These are phyloP conservation scores for Cebus imitator DNA, from an alignment of 2,113 vertebrate genomes.

Conservation along the genomic window DNA sequence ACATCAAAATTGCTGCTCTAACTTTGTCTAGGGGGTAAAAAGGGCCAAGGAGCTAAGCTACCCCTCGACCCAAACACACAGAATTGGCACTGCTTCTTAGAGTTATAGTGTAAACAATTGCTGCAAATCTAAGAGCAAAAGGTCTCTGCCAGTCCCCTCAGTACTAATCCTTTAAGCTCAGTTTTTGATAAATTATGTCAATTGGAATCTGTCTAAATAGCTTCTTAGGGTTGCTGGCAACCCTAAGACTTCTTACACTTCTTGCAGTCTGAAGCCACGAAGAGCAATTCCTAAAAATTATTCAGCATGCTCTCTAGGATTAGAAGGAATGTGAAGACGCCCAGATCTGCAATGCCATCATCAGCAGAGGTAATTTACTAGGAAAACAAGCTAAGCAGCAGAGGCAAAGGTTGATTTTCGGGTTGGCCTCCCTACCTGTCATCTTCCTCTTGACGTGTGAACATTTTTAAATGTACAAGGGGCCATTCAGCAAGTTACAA, in stretches of 20 bases:
- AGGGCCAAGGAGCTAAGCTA: neutral
- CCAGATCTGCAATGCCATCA: neutral
- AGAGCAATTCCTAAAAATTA: neutral
- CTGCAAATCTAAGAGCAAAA: neutral
- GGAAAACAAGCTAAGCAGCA: neutral
- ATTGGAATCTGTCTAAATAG: neutral
- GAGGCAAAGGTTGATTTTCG: neutral
- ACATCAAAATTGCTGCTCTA: neutral
- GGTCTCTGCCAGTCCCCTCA: neutral
- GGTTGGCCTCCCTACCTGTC: accelerated
- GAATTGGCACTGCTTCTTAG: neutral
- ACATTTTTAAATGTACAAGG: neutral
- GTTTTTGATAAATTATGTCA: neutral
- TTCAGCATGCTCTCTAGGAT: neutral
- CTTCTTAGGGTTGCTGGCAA: neutral
- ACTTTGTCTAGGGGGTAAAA: neutral
- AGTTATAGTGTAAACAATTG: neutral
- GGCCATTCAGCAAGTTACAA: neutral
- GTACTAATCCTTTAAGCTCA: neutral
- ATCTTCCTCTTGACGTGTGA: neutral
- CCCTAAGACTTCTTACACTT: neutral
- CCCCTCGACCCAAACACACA: neutral
- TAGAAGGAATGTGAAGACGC: neutral
- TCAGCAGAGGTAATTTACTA: neutral
- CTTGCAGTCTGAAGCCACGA: neutral